Conservation (phyloP, 1,140 invertebrate genomes). For the Drosophila nigromelanica region DNA sequence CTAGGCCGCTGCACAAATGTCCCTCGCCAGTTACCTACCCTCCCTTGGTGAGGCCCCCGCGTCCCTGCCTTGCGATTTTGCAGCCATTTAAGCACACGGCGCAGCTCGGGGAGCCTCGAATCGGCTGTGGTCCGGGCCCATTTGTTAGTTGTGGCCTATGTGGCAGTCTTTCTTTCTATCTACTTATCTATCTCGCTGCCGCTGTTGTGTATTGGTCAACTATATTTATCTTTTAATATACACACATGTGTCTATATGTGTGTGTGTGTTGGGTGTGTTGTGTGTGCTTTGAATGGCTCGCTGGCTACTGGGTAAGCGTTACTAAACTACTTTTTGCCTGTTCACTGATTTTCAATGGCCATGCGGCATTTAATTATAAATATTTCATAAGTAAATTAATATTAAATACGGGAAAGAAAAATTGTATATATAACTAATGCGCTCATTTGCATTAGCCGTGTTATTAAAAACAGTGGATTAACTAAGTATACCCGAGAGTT, state of each 20-base stretch:
- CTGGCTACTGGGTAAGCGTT: slow-evolving; percentile 44
- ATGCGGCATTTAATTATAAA: slow-evolving; percentile 61
- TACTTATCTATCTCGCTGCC: slow-evolving; percentile 14
- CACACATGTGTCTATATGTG: background rate
- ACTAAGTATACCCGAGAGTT: background rate
- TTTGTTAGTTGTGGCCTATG: slow-evolving; percentile 55
- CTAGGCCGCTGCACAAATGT: slow-evolving; percentile 47
- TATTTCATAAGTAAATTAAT: slow-evolving; percentile 49
- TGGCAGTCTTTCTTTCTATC: slow-evolving; percentile 14
- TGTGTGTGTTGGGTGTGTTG: background rate
- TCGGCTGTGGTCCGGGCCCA: slow-evolving; percentile 39
- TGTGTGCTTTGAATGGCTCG: slow-evolving; percentile 24
- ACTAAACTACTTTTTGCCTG: slow-evolving; percentile 80
- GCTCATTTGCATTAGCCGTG: slow-evolving; percentile 3
- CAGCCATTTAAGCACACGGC: slow-evolving; percentile 51
- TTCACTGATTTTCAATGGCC: slow-evolving; percentile 72
- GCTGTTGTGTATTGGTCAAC: slow-evolving; percentile 27
- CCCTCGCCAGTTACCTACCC: slow-evolving; percentile 2
- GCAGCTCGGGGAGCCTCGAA: background rate
- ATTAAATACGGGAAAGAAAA: background rate
- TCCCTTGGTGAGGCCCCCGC: background rate
- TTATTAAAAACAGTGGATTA: slow-evolving; percentile 40
- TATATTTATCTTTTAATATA: slow-evolving; percentile 62
- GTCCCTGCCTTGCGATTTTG: slow-evolving; percentile 39
- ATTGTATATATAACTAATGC: background rate